Percentiles rank a stretch among this genome's conserved stretches.
These are phyloP conservation scores for Aeoliscus strigatus DNA, from an alignment of 2,797 vertebrate species.

Conservation along the genomic window DNA sequence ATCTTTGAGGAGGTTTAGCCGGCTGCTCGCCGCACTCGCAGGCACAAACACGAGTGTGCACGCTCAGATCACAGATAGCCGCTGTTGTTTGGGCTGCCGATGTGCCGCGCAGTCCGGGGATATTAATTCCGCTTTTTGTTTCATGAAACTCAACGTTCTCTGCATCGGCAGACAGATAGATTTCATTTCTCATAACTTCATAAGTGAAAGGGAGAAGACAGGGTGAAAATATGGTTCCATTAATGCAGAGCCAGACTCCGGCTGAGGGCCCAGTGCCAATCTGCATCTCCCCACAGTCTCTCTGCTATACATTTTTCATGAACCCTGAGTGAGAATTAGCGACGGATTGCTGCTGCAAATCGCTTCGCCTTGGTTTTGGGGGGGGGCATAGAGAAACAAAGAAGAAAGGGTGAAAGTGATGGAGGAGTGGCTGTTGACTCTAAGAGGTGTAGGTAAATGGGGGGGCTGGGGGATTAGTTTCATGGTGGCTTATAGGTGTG, in stretches of 20 bases:
- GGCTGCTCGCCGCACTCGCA: constrained; percentile 55
- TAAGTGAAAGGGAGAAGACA: constrained; percentile 7
- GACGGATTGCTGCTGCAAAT: constrained; percentile 72
- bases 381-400: constrained; percentile 15
- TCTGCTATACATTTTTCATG: constrained; percentile 80
- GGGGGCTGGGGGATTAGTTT: no score
- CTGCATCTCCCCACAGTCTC: constrained; percentile 74
- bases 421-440: constrained; percentile 16
- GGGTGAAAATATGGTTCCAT: constrained; percentile 66
- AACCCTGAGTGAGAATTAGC: constrained; percentile 76
- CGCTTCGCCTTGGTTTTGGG: constrained; percentile 61
- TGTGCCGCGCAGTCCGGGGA: constrained; percentile 54
- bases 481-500: no score
- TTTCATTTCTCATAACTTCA: neutral
- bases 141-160: constrained; percentile 43
- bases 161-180: constrained; percentile 6
- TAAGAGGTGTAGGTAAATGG: no score
- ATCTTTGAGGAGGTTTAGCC: constrained; percentile 65
- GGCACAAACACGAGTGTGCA: constrained; percentile 13
- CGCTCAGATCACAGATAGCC: constrained; percentile 58
- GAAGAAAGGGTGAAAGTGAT: constrained; percentile 13
- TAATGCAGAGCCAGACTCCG: constrained; percentile 65
- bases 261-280: constrained; percentile 65
- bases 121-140: constrained; percentile 61
- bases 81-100: constrained; percentile 61